Conservation (phyloP, 2,113 vertebrate species). For the Ancistrus triradiatus region DNA sequence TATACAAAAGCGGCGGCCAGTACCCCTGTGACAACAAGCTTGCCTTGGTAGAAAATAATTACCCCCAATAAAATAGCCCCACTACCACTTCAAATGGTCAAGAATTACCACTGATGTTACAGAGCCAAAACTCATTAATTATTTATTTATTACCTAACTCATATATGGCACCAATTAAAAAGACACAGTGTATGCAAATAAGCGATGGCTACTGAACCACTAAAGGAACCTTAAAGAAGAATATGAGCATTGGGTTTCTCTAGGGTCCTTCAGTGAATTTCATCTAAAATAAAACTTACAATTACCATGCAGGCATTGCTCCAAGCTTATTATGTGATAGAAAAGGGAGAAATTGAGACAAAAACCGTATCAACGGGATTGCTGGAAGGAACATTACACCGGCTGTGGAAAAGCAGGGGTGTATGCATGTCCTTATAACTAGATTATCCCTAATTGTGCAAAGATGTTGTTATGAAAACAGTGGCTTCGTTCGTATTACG, state of each 20-base stretch:
- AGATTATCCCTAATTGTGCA: slow-evolving; percentile 17
- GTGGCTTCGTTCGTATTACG: not conserved
- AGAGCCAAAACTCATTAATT: not conserved
- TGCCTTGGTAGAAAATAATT: no score
- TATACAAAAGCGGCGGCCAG: no score
- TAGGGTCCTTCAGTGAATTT: not conserved
- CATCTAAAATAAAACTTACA: not conserved
- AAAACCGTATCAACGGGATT: slow-evolving; percentile 31
- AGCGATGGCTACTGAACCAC: not conserved
- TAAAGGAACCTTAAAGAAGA: no score
- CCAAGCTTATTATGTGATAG: not conserved
- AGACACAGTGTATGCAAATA: not conserved
- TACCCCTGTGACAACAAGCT: no score
- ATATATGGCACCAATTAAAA: not conserved
- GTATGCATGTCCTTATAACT: slow-evolving; percentile 15
- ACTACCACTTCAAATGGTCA: no score
- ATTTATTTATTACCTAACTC: not conserved
- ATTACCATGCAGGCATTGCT: not conserved
- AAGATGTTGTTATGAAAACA: slow-evolving; percentile 7
- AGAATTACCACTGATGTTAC: no score
- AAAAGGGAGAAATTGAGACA: not conserved
- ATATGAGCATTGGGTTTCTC: no score
- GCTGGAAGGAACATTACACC: slow-evolving; percentile 21
- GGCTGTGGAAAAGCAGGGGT: slow-evolving; percentile 3
- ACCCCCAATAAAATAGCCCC: no score